Evolutionary conservation across 2,113 vertebrate species (phyloP).

Genomic region (Diadophis punctatus): DNA sequence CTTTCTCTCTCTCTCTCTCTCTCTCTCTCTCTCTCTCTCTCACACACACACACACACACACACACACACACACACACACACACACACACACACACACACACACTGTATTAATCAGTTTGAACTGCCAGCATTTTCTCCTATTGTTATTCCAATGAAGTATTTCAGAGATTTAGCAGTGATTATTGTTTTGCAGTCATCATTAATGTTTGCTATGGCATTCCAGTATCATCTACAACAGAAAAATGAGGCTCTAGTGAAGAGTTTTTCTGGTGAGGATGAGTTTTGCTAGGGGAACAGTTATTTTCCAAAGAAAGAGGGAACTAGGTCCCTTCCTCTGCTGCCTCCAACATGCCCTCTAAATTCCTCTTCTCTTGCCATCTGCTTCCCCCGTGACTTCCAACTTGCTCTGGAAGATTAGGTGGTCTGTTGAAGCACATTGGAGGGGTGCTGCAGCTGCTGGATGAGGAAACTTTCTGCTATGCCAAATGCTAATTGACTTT

Average conservation of each 20-base stretch:
- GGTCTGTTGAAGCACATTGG: not conserved
- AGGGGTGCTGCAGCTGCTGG: not conserved
- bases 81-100: not conserved
- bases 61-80: too few relatives aligned
- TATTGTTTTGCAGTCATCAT: constrained; percentile 45
- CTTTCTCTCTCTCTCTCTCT: too few relatives aligned
- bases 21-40: too few relatives aligned
- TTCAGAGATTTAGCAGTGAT: constrained; percentile 24
- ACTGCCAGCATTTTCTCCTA: constrained; percentile 53
- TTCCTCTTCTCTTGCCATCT: not conserved
- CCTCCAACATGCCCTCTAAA: not conserved
- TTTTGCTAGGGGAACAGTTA: not conserved
- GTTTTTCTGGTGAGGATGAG: not conserved
- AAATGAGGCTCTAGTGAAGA: not conserved
- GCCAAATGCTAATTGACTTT: not conserved
- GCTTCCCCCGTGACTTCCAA: not conserved
- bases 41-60: too few relatives aligned
- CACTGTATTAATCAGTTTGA: constrained; percentile 39
- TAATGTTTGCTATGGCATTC: constrained; percentile 69
- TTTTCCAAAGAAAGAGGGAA: not conserved
- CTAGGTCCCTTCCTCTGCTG: not conserved
- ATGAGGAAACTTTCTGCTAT: not conserved
- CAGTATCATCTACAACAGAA: constrained; percentile 59
- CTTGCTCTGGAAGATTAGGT: not conserved
- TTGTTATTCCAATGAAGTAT: constrained; percentile 52